Evolutionary conservation across 1,140 invertebrate species (phyloP), one percentile per base, ranked within the genome.

Genomic region (Heliconius nattereri): DNA sequence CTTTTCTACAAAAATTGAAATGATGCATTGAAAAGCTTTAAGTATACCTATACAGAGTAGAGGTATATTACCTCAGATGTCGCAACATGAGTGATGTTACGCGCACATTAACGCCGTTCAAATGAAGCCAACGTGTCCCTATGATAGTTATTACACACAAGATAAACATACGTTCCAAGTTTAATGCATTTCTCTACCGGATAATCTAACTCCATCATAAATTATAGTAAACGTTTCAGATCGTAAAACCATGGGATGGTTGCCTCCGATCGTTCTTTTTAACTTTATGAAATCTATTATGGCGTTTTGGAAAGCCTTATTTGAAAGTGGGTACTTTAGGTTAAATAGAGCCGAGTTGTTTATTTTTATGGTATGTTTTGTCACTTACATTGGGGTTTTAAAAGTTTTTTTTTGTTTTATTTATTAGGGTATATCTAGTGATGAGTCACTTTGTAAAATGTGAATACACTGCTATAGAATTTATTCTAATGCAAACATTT

Each of bases 101-200:
- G 9, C 26, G 9, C 60, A 66, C 26, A 66, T 66, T 66, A 66
- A 66, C 60, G 26, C 60, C 23, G 60, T 66, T 16, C 60, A 66
- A 76, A 66, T 35, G 57, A 40, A 60, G 20, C 35, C 20, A 76
- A 29, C n/a, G 32, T 66, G 60, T 66, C 60, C 19, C 57, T 23
- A 76, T 40, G 74, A 75, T 66, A 76, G 74, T 66, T 76, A 76
- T 76, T 76, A 76, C 37, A 76, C 37, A 49, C 29, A 35, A 75
- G 73, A 52, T 66, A 76, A 66, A 76, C 74, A 76, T 26, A 52
- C 74, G 60, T 66, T 76, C 29, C 37, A 16, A 66, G 60, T 76
- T 76, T 37, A 76, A 76, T 76, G 74, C n/a, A 35, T 76, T 76
- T 76, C 57, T 66, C 54, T 66, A 76, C 57, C 57, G 57, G 74